Conservation (phyloP, 2,888 invertebrate genomes). For the Crioceris asparagi region DNA sequence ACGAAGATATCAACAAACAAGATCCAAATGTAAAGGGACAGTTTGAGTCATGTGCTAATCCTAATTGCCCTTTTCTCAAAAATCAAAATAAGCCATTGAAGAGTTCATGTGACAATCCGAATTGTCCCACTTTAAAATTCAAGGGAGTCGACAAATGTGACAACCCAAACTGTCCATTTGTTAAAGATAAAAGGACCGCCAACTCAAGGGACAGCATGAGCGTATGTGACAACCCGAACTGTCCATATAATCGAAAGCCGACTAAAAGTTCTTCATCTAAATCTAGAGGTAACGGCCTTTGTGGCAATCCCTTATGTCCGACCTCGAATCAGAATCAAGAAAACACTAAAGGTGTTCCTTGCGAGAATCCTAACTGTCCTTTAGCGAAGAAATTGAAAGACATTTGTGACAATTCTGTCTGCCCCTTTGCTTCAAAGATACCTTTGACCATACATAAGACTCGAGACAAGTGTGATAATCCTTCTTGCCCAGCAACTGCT, state of each 20-base stretch:
- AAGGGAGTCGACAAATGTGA: slow-evolving; percentile 13
- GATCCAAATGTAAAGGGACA: not conserved
- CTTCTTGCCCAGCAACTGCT: slow-evolving; percentile 15
- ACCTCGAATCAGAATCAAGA: slow-evolving; percentile 3
- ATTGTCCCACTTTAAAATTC: too few relatives aligned
- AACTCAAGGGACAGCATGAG: not conserved
- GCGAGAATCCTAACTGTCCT: slow-evolving; percentile 18
- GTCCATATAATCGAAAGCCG: slow-evolving; percentile 12
- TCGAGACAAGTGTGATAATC: slow-evolving; percentile 21
- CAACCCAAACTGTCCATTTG: slow-evolving; percentile 15
- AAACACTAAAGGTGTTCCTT: slow-evolving; percentile 4
- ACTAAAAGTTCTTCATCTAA: slow-evolving; percentile 7
- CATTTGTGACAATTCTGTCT: slow-evolving; percentile 19
- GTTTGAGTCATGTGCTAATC: not conserved
- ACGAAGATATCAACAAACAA: not conserved
- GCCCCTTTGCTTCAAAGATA: slow-evolving; percentile 12
- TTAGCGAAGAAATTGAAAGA: slow-evolving; percentile 8
- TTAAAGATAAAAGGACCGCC: not conserved
- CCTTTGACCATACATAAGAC: slow-evolving; percentile 2
- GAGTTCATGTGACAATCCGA: slow-evolving; percentile 6
- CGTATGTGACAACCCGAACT: slow-evolving; percentile 10
- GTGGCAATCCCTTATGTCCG: slow-evolving; percentile 21
- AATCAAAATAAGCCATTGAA: slow-evolving; percentile 4
- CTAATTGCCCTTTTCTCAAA: not conserved
- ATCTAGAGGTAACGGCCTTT: slow-evolving; percentile 7